Percentiles rank a stretch among this genome's conserved stretches.
phyloP scores from a whole-genome alignment of 92 coral and sea anemone species.

The Siderastrea siderea region DNA sequence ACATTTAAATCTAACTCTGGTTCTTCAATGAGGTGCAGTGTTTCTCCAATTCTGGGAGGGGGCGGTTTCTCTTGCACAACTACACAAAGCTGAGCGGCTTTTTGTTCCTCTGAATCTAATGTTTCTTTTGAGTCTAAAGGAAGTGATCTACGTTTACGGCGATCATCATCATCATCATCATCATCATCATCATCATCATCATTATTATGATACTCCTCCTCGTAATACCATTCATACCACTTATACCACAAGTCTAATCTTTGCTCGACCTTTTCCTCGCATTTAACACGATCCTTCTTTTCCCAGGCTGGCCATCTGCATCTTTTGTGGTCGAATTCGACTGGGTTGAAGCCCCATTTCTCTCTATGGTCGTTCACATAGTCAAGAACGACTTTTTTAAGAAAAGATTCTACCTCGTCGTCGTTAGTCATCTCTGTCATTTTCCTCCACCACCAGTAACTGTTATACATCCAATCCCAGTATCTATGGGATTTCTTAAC shows the following conservation, averaged over 20 bases:
- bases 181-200: neutral
- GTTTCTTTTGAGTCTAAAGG: neutral
- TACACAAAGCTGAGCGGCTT: slow-evolving; percentile 41
- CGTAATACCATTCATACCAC: neutral
- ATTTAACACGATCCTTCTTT: neutral
- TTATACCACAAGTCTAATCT: neutral
- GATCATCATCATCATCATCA: neutral
- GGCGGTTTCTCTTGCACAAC: slow-evolving; percentile 64
- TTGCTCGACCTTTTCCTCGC: neutral
- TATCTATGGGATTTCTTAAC: neutral
- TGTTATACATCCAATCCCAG: neutral
- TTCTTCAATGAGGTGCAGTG: slow-evolving; percentile 60
- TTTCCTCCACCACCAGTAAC: neutral
- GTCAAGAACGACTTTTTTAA: neutral
- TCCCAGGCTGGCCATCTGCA: neutral
- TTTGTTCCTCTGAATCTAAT: neutral
- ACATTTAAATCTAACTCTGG: slow-evolving; percentile 33
- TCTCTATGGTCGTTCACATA: neutral
- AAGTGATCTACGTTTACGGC: slow-evolving; percentile 23
- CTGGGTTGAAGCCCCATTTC: neutral
- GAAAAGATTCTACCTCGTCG: neutral
- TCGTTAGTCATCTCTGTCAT: neutral
- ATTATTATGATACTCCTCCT: neutral
- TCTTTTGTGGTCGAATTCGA: neutral
- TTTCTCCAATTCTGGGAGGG: slow-evolving; percentile 66